Conservation (phyloP, 2,797 vertebrate genomes). For the Hypotaenidia philippensis region DNA sequence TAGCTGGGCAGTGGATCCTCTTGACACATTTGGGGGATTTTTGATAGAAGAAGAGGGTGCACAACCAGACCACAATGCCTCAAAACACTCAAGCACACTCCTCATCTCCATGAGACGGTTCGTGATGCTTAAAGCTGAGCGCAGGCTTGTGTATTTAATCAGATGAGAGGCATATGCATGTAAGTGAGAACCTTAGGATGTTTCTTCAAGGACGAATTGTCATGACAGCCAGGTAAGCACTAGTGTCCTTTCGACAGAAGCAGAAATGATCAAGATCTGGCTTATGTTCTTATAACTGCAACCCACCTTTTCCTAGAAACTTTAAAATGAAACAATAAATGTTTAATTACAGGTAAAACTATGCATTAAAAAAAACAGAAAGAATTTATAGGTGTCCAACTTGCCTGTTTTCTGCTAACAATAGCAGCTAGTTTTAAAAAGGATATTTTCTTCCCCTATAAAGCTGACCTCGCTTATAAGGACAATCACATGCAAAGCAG, state of each 20-base stretch:
- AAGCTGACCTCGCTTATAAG: slow-evolving; percentile 36
- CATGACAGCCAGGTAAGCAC: background rate
- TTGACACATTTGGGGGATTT: background rate
- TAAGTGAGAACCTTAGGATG: background rate
- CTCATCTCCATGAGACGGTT: background rate
- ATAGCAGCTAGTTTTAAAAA: background rate
- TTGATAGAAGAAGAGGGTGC: background rate
- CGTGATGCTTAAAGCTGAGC: background rate
- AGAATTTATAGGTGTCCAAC: background rate
- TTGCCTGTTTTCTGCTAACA: background rate
- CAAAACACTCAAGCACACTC: background rate
- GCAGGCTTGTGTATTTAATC: background rate
- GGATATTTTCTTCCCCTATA: background rate
- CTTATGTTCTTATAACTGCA: background rate
- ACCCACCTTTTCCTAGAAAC: background rate
- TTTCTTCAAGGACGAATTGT: background rate
- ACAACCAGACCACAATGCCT: background rate
- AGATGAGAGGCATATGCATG: background rate
- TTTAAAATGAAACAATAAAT: background rate
- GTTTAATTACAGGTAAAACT: background rate
- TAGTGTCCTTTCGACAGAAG: background rate
- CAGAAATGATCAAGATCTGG: background rate
- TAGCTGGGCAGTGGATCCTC: background rate
- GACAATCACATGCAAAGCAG: slow-evolving; percentile 47
- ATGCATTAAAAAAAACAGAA: background rate